Evolutionary conservation across 2,888 invertebrate species (phyloP), one percentile per base, ranked within the genome.

Genomic region (Acleris holmiana): DNA sequence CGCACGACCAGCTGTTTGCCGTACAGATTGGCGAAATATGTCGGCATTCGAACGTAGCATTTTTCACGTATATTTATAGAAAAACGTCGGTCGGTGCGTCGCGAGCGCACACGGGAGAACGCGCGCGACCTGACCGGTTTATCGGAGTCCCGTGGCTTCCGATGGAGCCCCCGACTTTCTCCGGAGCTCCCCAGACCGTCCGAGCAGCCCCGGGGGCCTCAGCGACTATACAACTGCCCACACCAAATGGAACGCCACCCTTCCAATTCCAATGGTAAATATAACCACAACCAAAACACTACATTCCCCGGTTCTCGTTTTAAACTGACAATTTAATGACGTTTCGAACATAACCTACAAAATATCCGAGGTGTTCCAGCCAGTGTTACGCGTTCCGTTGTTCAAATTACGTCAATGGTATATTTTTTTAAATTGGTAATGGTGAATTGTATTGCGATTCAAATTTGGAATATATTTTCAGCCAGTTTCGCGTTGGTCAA

Each of bases 21-120:
- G 54, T 25, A 23, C 67, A 61, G 70, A 65, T 86, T 84, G 83
- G 89, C 88, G 77, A 89, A 89, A 89, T 88, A 86, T 89, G 80
- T 84, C 83, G 80, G 82, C 84, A 82, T 85, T 83, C 79, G 85
- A 79, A 83, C 82, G 86, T 84, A 80, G 86, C 86, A 90, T 91
- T 88, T 91, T 91, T 91, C 82, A 77, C 86, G 84, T 86, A 86
- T 92, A 92, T 92, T 91, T 91, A 86, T 92, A 91, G 91, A 88
- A 88, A 90, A 89, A 86, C 84, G 89, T 88, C 86, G 82, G 80
- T 78, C 84, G 85, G 81, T 81, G 80, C 79, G 77, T 77, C 74
- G 75, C 73, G 77, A 75, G 80, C 85, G 88, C 89, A 88, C 87
- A 89, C 89, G 85, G 82, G 78, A 75, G 76, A 77, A 76, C 88